Conservation (phyloP, 2,113 vertebrate genomes). For the Lagopus muta region DNA sequence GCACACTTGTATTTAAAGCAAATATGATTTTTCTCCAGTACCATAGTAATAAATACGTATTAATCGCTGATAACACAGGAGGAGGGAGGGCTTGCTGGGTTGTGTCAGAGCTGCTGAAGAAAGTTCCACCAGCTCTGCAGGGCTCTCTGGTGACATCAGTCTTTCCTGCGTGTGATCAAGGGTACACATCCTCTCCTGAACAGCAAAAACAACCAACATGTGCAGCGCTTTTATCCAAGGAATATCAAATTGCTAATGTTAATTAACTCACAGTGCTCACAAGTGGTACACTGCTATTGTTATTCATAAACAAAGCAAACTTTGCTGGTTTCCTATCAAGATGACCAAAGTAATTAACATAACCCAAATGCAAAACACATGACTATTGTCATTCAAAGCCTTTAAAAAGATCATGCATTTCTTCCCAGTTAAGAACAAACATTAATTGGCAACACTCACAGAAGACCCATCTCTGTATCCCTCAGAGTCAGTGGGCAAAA, state of each 20-base stretch:
- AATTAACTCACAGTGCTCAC: neutral
- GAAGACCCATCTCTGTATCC: neutral
- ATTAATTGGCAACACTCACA: neutral
- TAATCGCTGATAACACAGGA: neutral
- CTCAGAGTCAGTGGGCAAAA: neutral
- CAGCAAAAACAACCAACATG: neutral
- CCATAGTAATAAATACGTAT: neutral
- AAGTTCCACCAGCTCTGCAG: neutral
- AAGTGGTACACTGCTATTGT: neutral
- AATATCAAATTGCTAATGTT: conserved; percentile 1
- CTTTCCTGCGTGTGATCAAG: neutral
- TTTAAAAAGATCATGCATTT: neutral
- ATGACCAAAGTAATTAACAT: neutral
- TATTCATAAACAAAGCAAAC: conserved; percentile 21
- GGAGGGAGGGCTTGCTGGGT: neutral
- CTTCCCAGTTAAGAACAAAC: neutral
- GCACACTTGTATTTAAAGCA: neutral
- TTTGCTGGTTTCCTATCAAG: neutral
- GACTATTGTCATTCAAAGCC: neutral
- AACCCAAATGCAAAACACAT: neutral
- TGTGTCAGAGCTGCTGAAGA: neutral
- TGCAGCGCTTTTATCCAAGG: conserved; percentile 1
- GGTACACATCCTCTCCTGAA: neutral
- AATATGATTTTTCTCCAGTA: neutral
- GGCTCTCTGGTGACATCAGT: neutral